Evolutionary conservation across 2,797 vertebrate species (phyloP), one percentile per base, ranked within the genome.

Genomic region (Sebastes matsubarae): DNA sequence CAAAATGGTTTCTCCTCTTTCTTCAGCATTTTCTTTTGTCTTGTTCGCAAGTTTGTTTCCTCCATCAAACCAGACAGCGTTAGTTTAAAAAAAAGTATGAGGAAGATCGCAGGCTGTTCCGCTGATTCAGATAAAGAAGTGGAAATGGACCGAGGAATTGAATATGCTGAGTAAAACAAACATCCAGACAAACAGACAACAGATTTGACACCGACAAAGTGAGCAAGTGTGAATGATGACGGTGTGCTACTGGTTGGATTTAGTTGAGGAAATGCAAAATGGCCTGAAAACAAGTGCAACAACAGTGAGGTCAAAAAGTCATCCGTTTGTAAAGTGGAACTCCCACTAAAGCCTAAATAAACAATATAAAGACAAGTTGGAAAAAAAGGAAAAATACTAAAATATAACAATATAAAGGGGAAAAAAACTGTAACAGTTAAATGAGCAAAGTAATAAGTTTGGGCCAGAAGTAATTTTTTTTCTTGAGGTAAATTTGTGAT

Each of bases 121-220:
- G 32, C 75, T 85, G 64, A 78, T 67, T 81, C 68, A 75, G 59
- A 84, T 2, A 60, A 63, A 84, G 67, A 90, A 67, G 58, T 79
- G 57, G 42, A 77, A 87, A 78, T 38, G 30, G 11, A 75, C 29
- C 34, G 57, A 73, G 64, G 73, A 83, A 83, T 57, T 66, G 30
- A 82, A 81, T 58, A 46, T 85, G 65, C 72, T 88, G 86, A 83
- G 55, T 42, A 14, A 69, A 42, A 67, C 38, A 80, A 77, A 61
- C 9, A 67, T n/a, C 29, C 52, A 72, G 50, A 24, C 24, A 75
- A 77, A 68, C 22, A 42, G 8, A 65, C 5, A 7, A 52, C 22
- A 46, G 22, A 50, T 46, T 25, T 38, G 18, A 20, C 52, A 20
- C 10, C 1, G 38, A 38, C 42, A 67, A 75, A 67, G n/a, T 64